Conservation (phyloP, 2,888 invertebrate genomes). For the Ceratothoa steindachneri region DNA sequence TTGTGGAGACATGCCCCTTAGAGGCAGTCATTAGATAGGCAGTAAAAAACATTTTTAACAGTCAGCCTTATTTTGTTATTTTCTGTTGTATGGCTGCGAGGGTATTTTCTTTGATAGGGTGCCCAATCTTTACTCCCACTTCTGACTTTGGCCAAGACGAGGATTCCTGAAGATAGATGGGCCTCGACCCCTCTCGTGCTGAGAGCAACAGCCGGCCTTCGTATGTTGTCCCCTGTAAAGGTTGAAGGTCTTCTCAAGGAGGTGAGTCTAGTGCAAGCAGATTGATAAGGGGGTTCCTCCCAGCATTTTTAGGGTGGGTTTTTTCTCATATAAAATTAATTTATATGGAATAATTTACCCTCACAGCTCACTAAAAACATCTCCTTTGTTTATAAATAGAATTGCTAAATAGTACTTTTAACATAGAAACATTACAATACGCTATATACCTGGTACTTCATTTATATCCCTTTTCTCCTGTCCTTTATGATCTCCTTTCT, state of each 20-base stretch:
- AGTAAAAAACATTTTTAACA: no score
- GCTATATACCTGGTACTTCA: no score
- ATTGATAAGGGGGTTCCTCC: background rate
- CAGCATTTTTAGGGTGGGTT: background rate
- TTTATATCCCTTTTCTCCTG: no score
- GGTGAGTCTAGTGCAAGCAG: constrained; percentile 57
- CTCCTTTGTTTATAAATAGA: no score
- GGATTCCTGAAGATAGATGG: constrained; percentile 73
- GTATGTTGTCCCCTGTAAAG: constrained; percentile 65
- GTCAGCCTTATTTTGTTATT: no score
- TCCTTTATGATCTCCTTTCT: no score
- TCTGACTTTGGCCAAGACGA: constrained; percentile 69
- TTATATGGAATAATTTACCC: background rate
- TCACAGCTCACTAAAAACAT: no score
- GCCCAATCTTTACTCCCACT: constrained; percentile 69
- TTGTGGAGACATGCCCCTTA: no score
- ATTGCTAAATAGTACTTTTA: no score
- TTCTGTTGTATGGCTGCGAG: no score
- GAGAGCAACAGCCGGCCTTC: constrained; percentile 87
- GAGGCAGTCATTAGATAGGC: no score
- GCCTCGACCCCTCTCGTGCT: constrained; percentile 73
- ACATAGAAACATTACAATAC: no score
- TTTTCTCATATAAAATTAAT: background rate
- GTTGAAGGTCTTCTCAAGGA: constrained; percentile 68
- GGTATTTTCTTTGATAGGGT: constrained; percentile 58